Evolutionary conservation across 2,888 invertebrate genomes (phyloP).

Genomic region (Clepsis dumicolana): DNA sequence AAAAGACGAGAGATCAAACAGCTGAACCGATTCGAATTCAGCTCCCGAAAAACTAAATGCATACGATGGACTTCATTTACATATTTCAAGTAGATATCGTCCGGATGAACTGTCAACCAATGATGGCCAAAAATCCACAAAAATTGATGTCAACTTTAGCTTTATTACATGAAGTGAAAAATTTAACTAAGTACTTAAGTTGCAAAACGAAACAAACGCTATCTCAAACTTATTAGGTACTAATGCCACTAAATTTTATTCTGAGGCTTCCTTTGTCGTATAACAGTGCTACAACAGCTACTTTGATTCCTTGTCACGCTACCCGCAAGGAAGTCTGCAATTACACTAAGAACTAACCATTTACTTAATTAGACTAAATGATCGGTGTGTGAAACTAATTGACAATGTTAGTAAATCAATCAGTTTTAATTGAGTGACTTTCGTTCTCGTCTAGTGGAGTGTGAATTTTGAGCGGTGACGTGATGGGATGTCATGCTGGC

Average conservation of each 20-base stretch:
- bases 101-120: no score
- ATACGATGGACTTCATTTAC: no score
- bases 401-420: slow-evolving; percentile 6
- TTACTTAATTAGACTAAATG: background rate
- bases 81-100: no score
- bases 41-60: no score
- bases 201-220: background rate
- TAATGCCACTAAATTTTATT: background rate
- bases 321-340: slow-evolving; percentile 11
- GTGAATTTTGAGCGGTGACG: slow-evolving; percentile 8
- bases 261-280: background rate
- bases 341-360: slow-evolving; percentile 3
- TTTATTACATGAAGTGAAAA: no score
- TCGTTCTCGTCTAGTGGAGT: background rate
- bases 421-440: slow-evolving; percentile 7
- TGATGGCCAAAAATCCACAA: no score
- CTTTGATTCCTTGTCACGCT: background rate
- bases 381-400: slow-evolving; percentile 11
- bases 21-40: no score
- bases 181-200: background rate
- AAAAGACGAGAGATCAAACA: no score
- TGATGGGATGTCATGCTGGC: slow-evolving; percentile 8
- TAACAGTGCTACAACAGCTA: background rate
- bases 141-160: no score
- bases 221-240: background rate